Base-by-base conservation (phyloP, 2,797 vertebrate genomes). In the Silurus aristotelis region DNA sequence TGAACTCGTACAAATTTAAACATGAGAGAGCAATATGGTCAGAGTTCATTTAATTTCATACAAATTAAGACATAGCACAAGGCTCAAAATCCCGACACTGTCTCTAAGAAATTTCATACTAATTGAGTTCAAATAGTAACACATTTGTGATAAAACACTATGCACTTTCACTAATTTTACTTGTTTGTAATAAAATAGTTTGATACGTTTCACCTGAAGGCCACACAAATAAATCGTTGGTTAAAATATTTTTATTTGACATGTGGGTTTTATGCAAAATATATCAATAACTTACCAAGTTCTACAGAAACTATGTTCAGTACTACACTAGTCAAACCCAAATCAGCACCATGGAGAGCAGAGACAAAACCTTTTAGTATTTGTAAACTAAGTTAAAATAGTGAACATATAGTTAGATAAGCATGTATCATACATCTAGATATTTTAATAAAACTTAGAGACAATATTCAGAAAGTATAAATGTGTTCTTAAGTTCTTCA, bases 331-430 rank as follows among this genome's bases (percentile, higher is more conserved):
- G 20, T 31, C 1, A 85, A 75, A 6, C 6, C 66, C 56, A 64
- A 72, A 79, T 86, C 85, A 86, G 85, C 81, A 86, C 85, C 85
- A 83, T 86, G 85, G 85, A 86, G 82, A 86, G 85, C 85, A 86
- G 64, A 86, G 68, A 83, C 22, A 75, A 71, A 46, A 22, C 4
- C 13, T 1, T 17, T 64, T 58, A 64, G 56, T 61, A 61, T 10
- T 52, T 52, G 6, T 52, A 52, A 10, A 52, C 48, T 7, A 52
- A 52, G 48, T 10, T 52, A 52, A 52, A 52, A 52, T 52, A 52
- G 48, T 52, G 48, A 52, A 52, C 6, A 7, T 52, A 52, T 52
- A 52, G 48, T 43, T 22, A 13, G 19, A 76, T 56, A 56, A 20
- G 12, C 8, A 60, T 31, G 19, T 38, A 12, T 58, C 13, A 9